Conservation (phyloP, 2,888 invertebrate genomes). For the Fragum whitleyi region DNA sequence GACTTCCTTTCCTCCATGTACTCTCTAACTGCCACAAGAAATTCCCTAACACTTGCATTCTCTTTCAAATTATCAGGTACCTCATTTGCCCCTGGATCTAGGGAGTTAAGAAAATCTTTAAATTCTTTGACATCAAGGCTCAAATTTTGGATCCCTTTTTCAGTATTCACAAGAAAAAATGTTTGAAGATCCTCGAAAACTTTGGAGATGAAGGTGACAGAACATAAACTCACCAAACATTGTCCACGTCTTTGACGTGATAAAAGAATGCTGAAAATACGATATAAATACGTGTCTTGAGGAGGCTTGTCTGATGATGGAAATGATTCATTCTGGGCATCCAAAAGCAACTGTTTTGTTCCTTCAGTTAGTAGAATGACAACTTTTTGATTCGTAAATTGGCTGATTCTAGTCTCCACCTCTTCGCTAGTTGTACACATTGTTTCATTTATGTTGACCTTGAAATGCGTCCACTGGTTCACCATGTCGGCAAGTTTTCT, state of each 20-base stretch:
- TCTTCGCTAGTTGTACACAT: background rate
- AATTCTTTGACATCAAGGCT: constrained; percentile 6
- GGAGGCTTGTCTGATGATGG: background rate
- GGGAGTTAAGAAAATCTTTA: background rate
- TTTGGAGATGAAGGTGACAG: constrained; percentile 2
- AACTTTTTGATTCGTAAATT: constrained; percentile 11
- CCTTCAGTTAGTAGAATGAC: constrained; percentile 9
- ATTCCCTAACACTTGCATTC: background rate
- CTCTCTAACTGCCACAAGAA: background rate
- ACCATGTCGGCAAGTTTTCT: constrained; percentile 14
- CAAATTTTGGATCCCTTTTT: constrained; percentile 3
- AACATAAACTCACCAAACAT: constrained; percentile 9
- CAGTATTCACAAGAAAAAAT: background rate
- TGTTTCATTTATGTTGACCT: background rate
- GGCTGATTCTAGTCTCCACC: background rate
- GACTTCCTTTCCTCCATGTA: background rate
- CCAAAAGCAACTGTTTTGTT: constrained; percentile 8
- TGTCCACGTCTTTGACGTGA: background rate
- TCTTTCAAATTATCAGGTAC: background rate
- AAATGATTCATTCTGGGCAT: background rate
- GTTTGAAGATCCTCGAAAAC: constrained; percentile 15
- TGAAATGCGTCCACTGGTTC: background rate
- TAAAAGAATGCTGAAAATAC: background rate
- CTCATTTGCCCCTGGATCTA: background rate
- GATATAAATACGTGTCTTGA: background rate